These are phyloP conservation scores for Drosophila meridiana DNA, from an alignment of 2,888 invertebrate species.

Conservation along the genomic window DNA sequence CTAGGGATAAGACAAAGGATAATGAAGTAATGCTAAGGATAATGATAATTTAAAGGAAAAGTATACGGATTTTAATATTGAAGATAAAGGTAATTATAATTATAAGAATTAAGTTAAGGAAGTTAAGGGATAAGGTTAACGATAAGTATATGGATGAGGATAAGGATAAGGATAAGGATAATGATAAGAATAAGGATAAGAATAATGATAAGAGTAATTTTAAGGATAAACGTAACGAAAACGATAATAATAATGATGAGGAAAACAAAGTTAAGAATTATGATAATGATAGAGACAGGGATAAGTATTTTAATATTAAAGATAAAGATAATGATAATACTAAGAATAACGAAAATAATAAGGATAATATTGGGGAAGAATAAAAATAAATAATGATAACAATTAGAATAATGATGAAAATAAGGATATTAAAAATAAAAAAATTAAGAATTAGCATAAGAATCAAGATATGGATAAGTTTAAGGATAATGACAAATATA, in stretches of 20 bases:
- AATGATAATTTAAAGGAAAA: no score
- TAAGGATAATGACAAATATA: no score
- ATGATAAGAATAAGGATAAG: neutral
- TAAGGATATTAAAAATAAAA: neutral
- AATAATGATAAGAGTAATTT: neutral
- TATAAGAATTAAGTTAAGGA: neutral
- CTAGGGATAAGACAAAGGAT: neutral
- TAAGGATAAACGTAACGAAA: neutral
- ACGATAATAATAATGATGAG: neutral
- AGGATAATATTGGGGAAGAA: neutral
- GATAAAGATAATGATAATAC: neutral
- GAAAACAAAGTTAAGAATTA: neutral
- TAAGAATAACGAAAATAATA: neutral
- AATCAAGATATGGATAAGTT: no score
- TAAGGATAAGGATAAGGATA: neutral
- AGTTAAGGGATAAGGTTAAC: neutral
- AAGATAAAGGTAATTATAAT: neutral
- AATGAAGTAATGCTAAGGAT: neutral
- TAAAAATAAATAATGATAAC: neutral
- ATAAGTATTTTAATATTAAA: neutral
- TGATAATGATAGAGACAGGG: neutral
- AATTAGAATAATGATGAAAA: neutral
- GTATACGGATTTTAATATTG: no score
- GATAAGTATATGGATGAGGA: neutral
- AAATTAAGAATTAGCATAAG: no score